Percentiles rank a stretch among this genome's conserved stretches.
These are phyloP conservation scores for Sisyra nigra DNA, from an alignment of 2,888 invertebrate genomes.

Conservation along the genomic window DNA sequence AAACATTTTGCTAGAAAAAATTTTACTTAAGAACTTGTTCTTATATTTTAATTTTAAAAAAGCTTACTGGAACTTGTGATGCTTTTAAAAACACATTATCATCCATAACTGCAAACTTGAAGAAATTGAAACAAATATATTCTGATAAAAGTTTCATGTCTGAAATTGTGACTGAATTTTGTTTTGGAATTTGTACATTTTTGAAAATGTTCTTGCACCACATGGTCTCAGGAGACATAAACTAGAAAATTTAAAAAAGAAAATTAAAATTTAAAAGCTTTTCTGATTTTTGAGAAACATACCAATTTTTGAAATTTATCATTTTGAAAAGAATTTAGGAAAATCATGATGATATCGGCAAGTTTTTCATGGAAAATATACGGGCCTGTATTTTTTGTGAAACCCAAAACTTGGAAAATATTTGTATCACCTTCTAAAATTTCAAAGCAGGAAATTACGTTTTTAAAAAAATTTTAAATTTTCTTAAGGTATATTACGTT, in stretches of 20 bases:
- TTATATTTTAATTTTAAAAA: not conserved
- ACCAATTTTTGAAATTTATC: conserved; percentile 33
- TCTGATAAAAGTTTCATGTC: conserved; percentile 23
- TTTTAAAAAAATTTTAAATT: too few relatives aligned
- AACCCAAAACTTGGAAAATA: conserved; percentile 28
- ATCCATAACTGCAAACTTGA: conserved; percentile 32
- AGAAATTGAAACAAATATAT: conserved; percentile 29
- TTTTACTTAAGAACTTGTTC: conserved; percentile 2
- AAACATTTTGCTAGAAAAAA: conserved; percentile 15
- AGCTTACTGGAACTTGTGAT: conserved; percentile 29
- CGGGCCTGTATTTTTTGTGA: conserved; percentile 27
- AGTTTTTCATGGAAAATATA: conserved; percentile 28
- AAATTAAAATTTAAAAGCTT: not conserved
- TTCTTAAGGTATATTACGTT: not conserved
- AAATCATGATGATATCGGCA: conserved; percentile 26
- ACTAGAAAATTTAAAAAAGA: conserved; percentile 24
- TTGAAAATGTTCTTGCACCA: conserved; percentile 29
- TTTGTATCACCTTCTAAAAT: conserved; percentile 26
- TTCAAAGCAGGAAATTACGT: too few relatives aligned
- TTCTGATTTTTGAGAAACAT: conserved; percentile 8
- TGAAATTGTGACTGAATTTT: conserved; percentile 20
- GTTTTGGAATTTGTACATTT: conserved; percentile 24
- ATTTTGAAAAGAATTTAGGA: conserved; percentile 33
- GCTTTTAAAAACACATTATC: conserved; percentile 30
- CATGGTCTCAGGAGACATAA: conserved; percentile 23